phyloP scores from a whole-genome alignment of 2,888 invertebrate species.

The Erebia ligea region DNA sequence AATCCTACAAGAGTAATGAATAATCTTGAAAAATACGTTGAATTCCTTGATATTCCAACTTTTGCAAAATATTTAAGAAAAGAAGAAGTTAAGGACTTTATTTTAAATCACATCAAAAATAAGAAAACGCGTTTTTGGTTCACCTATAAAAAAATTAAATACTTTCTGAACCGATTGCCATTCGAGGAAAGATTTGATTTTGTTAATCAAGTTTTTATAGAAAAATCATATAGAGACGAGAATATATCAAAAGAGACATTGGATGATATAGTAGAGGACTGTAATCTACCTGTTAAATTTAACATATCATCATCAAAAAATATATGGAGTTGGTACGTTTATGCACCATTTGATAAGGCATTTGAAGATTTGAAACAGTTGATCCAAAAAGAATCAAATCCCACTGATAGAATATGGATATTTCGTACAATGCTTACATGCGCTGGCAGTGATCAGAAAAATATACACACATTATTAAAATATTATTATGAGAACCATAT shows the following conservation, averaged over 20 bases:
- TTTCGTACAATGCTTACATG: slow-evolving; percentile 52
- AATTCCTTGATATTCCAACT: slow-evolving; percentile 53
- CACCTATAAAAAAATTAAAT: slow-evolving; percentile 49
- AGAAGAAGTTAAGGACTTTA: slow-evolving; percentile 56
- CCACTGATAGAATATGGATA: slow-evolving; percentile 54
- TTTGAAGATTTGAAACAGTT: slow-evolving; percentile 59
- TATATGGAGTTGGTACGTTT: slow-evolving; percentile 58
- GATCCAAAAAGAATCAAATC: slow-evolving; percentile 55
- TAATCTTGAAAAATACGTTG: slow-evolving; percentile 54
- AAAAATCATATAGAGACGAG: slow-evolving; percentile 46
- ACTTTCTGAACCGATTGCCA: slow-evolving; percentile 56
- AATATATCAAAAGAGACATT: slow-evolving; percentile 38
- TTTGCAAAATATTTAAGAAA: slow-evolving; percentile 59
- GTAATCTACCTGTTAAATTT: slow-evolving; percentile 3
- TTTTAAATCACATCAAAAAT: slow-evolving; percentile 48
- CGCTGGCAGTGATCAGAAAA: slow-evolving; percentile 47
- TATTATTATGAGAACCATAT: slow-evolving; percentile 57
- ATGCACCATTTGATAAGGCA: slow-evolving; percentile 59
- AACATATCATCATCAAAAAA: slow-evolving; percentile 22
- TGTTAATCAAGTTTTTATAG: slow-evolving; percentile 57
- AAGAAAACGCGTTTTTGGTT: slow-evolving; percentile 45
- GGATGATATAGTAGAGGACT: slow-evolving; percentile 10
- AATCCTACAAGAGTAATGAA: slow-evolving; percentile 53
- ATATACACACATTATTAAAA: slow-evolving; percentile 53
- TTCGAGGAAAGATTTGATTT: slow-evolving; percentile 57